Evolutionary conservation across 2,797 vertebrate species (phyloP).

Genomic region (Smutsia gigantea): DNA sequence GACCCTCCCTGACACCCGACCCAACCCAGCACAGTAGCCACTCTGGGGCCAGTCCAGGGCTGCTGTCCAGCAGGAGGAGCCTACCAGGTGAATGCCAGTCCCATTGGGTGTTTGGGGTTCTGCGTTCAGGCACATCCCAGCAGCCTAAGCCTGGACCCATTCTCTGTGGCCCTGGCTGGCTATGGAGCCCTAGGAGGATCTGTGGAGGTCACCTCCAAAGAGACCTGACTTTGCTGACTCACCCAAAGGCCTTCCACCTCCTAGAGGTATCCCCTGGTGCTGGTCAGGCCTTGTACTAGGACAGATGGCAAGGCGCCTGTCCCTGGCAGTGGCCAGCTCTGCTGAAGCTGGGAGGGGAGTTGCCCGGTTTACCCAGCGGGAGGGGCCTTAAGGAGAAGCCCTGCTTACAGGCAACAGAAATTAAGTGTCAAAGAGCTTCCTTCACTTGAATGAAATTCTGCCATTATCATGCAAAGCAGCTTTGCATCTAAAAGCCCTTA

Average conservation of each 20-base stretch:
- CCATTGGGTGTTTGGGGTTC: not conserved
- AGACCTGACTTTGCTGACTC: not conserved
- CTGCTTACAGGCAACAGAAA: conserved; percentile 70
- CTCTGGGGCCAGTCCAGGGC: not conserved
- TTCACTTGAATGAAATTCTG: conserved; percentile 77
- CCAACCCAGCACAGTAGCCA: not conserved
- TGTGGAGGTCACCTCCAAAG: not conserved
- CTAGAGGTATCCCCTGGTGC: not conserved
- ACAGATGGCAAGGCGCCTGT: not conserved
- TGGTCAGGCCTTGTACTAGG: not conserved
- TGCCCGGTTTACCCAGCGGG: not conserved
- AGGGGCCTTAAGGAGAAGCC: not conserved
- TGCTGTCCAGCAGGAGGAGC: not conserved
- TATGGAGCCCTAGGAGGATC: not conserved
- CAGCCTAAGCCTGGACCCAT: not conserved
- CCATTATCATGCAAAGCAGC: conserved; percentile 80
- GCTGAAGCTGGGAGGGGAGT: not conserved
- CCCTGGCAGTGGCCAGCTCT: not conserved
- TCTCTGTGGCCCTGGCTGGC: not conserved
- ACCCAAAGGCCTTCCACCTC: not conserved
- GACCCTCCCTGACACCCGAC: fast-evolving
- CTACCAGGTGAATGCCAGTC: not conserved
- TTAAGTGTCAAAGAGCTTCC: conserved; percentile 79
- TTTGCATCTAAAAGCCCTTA: conserved; percentile 83
- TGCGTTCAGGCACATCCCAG: not conserved